Evolutionary conservation across 1,140 invertebrate genomes (phyloP).

Genomic region (Aphidius gifuensis): DNA sequence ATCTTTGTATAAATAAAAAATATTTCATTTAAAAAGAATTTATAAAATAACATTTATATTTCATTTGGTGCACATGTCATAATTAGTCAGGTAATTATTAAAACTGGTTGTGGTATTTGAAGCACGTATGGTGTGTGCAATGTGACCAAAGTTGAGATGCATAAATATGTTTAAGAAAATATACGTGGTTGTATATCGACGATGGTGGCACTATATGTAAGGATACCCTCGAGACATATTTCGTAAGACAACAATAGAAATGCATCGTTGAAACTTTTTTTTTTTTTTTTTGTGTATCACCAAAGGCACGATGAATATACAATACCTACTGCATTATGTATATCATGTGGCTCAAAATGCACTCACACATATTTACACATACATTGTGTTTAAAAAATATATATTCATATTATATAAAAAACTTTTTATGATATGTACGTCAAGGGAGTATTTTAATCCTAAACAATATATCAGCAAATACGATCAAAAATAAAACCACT

Average conservation of each 20-base stretch:
- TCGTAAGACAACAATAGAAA: slow-evolving; percentile 47
- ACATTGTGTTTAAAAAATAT: slow-evolving; percentile 6
- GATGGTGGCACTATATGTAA: slow-evolving; percentile 35
- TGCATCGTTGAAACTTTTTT: slow-evolving; percentile 45
- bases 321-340: slow-evolving; percentile 53
- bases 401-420: slow-evolving; percentile 3
- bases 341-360: slow-evolving; percentile 31
- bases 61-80: too few species aligned
- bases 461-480: neutral
- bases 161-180: slow-evolving; percentile 21
- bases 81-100: neutral
- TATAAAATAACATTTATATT: too few species aligned
- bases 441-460: neutral
- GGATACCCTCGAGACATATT: slow-evolving; percentile 30
- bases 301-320: slow-evolving; percentile 22
- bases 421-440: too few species aligned
- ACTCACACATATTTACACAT: slow-evolving; percentile 6
- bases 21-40: too few species aligned
- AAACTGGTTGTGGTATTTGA: neutral
- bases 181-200: slow-evolving; percentile 9
- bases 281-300: slow-evolving; percentile 29
- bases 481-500: slow-evolving; percentile 35
- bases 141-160: slow-evolving; percentile 22
- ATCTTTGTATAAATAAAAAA: too few species aligned
- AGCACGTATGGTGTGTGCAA: neutral